phyloP scores from a whole-genome alignment of 1,140 invertebrate genomes.

The Vanessa atalanta region DNA sequence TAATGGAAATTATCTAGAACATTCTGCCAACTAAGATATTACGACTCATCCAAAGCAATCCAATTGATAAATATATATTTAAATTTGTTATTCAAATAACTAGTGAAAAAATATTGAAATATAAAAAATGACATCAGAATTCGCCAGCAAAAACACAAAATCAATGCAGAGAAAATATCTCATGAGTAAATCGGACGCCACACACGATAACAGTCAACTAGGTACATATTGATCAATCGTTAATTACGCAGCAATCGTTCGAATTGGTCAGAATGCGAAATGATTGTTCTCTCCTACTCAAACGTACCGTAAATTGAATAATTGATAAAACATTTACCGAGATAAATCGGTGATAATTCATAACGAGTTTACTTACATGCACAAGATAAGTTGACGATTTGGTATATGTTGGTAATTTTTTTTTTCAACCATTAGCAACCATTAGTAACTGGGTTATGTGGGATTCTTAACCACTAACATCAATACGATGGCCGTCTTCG shows the following conservation, averaged over 20 bases:
- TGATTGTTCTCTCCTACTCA: neutral
- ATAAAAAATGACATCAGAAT: neutral
- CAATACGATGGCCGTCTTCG: no score
- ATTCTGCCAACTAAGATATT: no score
- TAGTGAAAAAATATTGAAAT: neutral
- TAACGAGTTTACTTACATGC: no score
- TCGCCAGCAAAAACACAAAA: neutral
- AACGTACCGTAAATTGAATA: slow-evolving; percentile 3
- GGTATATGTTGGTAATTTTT: no score
- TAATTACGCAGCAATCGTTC: slow-evolving; percentile 11
- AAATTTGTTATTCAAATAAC: neutral
- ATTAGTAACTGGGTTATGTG: no score
- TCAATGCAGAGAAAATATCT: slow-evolving; percentile 4
- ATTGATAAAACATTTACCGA: neutral
- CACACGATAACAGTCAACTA: slow-evolving; percentile 9
- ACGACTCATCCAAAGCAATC: neutral
- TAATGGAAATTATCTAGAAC: no score
- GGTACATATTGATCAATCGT: slow-evolving; percentile 15
- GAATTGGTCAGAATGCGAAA: slow-evolving; percentile 7
- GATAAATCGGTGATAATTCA: neutral
- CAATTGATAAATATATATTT: neutral
- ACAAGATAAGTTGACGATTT: no score
- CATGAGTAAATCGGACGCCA: neutral
- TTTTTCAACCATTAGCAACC: no score
- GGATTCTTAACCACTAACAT: no score